Evolutionary conservation across 2,888 invertebrate species (phyloP), one percentile per base, ranked within the genome.

Genomic region (Patella depressa): DNA sequence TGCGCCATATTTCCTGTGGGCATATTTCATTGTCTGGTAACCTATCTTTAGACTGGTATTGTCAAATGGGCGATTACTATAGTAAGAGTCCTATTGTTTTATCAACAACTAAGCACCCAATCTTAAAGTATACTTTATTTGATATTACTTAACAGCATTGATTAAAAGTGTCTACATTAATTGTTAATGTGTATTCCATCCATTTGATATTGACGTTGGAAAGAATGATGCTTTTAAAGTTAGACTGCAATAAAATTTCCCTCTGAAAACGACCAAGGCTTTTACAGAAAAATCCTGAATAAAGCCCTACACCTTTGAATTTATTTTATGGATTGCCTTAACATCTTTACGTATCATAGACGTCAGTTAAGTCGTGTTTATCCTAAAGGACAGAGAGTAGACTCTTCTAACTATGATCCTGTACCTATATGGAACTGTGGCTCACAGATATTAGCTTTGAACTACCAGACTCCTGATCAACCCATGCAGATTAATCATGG

Each of bases 321-420:
- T 45, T 24, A 19, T 7, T n/a, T 3, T 24, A 19, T 65, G n/a
- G 34, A 71, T 77, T 9, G 73, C 84, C 85, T 85, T 86, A 83
- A 85, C 84, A 14, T 45, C 83, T 59, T 53, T 82, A 87, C 86
- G 71, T 89, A 89, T 82, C 90, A 91, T 83, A 83, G 84, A 59
- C 81, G 80, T 5, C 98, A 98, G 92, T 94, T 99, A 78, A 98
- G 97, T 88, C 94, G 99, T 57, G 96, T 99, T 2, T 99, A 99
- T 91, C 99, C 99, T 0, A 90, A 90, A 79, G 93, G 98, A 0
- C 96, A 97, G 89, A 94, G 99, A 74, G 95, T 99, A 76, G 98
- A 99, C 89, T 99, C 99, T 0, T 98, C 98, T 0, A 99, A 99
- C 93, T 99, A 98, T 91, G 96, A 96, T 93, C 99, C 99, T 0